These are phyloP conservation scores for Hyalella azteca DNA, from an alignment of 2,888 invertebrate species.

Conservation along the genomic window DNA sequence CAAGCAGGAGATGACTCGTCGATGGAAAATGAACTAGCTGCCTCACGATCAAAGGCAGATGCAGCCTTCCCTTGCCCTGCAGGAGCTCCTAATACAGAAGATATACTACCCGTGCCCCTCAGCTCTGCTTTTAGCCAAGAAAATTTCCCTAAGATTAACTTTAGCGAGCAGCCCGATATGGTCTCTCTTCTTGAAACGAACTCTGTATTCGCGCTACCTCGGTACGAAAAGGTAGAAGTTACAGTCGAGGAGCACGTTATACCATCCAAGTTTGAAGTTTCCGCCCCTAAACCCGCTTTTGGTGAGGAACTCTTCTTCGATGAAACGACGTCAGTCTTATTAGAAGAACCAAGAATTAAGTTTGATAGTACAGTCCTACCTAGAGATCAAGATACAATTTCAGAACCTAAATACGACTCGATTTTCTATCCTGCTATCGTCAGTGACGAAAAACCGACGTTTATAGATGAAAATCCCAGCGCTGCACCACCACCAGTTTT, in stretches of 20 bases:
- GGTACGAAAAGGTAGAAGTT: not conserved
- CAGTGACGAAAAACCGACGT: not conserved
- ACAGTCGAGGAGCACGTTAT: not conserved
- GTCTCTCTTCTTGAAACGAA: not conserved
- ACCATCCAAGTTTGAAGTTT: not conserved
- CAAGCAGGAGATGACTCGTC: not conserved
- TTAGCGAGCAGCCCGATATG: not conserved
- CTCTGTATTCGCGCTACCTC: not conserved
- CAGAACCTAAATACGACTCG: not conserved
- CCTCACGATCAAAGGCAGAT: not conserved
- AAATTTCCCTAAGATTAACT: not conserved
- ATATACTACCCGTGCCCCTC: not conserved
- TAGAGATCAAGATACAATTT: not conserved
- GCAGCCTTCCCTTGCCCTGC: not conserved
- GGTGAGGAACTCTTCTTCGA: not conserved
- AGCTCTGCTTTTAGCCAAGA: not conserved
- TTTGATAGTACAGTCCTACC: not conserved
- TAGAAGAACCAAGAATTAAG: not conserved
- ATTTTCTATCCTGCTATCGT: not conserved
- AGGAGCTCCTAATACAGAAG: not conserved
- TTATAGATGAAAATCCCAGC: not conserved
- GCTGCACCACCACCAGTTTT: not conserved
- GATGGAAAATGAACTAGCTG: not conserved
- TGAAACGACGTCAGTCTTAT: not conserved
- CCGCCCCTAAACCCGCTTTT: not conserved